Evolutionary conservation across 2,797 vertebrate genomes (phyloP).

Genomic region (Uromys caudimaculatus): DNA sequence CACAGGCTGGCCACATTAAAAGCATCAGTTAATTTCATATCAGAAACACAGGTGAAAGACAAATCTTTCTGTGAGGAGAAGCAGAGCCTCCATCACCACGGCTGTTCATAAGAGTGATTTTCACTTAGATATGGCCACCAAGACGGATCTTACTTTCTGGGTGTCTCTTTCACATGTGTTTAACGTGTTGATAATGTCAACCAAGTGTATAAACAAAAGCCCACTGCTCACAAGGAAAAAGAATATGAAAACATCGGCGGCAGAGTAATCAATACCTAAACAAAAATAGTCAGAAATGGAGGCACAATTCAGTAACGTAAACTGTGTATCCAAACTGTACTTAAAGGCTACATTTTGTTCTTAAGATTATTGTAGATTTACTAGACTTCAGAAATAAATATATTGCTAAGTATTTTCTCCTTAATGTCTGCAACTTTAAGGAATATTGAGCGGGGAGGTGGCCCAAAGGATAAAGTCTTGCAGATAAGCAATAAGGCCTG

Average conservation of each 20-base stretch:
- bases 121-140: not conserved
- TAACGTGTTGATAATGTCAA: not conserved
- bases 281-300: not conserved
- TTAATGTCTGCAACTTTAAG: slow-evolving; percentile 6
- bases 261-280: slow-evolving; percentile 38
- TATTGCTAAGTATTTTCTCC: not conserved
- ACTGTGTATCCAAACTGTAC: not conserved
- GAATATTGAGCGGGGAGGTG: not conserved
- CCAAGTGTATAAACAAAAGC: not conserved
- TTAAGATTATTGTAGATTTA: not conserved
- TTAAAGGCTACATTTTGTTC: not conserved
- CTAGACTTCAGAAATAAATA: not conserved
- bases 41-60: not conserved
- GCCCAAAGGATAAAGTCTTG: not conserved
- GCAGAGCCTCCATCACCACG: not conserved
- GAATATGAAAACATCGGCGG: not conserved
- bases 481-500: not conserved
- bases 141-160: not conserved
- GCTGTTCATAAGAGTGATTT: not conserved
- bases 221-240: not conserved
- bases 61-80: not conserved
- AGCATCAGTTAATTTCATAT: not conserved
- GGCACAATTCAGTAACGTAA: not conserved
- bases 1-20: not conserved
- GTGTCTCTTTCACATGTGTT: slow-evolving; percentile 4